These are phyloP conservation scores for Metopia argyrocephala DNA, from an alignment of 2,888 invertebrate genomes.

Conservation along the genomic window DNA sequence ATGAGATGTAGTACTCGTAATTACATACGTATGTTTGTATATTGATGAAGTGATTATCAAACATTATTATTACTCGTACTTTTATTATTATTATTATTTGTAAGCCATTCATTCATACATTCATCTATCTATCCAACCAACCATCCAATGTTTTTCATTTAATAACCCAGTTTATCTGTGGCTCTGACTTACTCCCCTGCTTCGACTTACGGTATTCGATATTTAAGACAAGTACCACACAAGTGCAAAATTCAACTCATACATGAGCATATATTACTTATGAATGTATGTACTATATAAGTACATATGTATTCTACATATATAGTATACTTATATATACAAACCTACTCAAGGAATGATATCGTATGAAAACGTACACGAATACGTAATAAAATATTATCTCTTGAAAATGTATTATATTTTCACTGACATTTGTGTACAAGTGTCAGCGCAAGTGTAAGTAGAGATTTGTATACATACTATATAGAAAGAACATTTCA, in stretches of 20 bases:
- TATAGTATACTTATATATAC: no score
- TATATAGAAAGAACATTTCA: background rate
- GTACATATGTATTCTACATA: no score
- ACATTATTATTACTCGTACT: background rate
- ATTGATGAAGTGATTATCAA: background rate
- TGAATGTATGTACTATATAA: no score
- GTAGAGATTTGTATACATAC: background rate
- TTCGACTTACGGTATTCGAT: background rate
- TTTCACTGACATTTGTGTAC: background rate
- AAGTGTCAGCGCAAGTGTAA: background rate
- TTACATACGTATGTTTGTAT: background rate
- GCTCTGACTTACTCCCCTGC: background rate
- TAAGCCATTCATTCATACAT: background rate
- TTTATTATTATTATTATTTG: background rate
- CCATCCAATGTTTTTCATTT: slow-evolving; percentile 10
- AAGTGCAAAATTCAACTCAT: slow-evolving; percentile 1
- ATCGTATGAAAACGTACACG: background rate
- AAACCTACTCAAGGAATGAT: no score
- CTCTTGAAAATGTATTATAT: slow-evolving; percentile 1
- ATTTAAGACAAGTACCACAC: background rate
- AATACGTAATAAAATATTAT: background rate
- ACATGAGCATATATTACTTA: background rate
- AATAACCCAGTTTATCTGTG: slow-evolving; percentile 41
- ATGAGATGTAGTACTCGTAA: background rate
- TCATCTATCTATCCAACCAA: background rate